A percentile compares a stretch with the other conserved stretches of the same genome.
Evolutionary conservation across 2,113 vertebrate species (phyloP).

Genomic region (Sula dactylatra): DNA sequence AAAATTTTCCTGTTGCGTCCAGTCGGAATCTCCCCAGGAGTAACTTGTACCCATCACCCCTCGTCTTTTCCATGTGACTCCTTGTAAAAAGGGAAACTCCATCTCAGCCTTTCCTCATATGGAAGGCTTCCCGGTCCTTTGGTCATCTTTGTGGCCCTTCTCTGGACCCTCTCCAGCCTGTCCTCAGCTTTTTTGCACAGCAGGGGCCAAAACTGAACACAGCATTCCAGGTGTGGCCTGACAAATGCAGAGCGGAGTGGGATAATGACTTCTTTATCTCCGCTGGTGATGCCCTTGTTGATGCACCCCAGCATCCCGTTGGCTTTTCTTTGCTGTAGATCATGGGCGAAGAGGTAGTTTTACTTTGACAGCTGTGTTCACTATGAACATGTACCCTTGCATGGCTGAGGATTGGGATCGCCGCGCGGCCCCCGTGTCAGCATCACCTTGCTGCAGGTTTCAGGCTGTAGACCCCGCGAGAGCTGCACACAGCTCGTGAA

Average conservation of each 20-base stretch:
- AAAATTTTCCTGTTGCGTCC: not conserved
- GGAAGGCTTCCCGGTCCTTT: no score
- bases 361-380: not conserved
- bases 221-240: no score
- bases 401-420: not conserved
- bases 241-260: no score
- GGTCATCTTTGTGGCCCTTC: no score
- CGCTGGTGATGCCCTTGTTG: no score
- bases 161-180: no score
- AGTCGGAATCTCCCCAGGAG: not conserved
- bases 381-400: not conserved
- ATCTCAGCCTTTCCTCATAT: no score
- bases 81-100: not conserved
- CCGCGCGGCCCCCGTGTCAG: accelerated
- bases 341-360: not conserved
- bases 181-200: no score
- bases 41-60: not conserved
- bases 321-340: no score
- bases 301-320: no score
- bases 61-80: not conserved
- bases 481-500: accelerated
- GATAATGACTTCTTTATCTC: no score
- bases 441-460: not conserved
- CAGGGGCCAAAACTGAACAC: no score
- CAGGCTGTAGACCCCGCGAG: not conserved